Percentiles rank a stretch among this genome's conserved stretches.
Conservation (phyloP, 2,113 vertebrate species). For the Oreochromis aureus region DNA sequence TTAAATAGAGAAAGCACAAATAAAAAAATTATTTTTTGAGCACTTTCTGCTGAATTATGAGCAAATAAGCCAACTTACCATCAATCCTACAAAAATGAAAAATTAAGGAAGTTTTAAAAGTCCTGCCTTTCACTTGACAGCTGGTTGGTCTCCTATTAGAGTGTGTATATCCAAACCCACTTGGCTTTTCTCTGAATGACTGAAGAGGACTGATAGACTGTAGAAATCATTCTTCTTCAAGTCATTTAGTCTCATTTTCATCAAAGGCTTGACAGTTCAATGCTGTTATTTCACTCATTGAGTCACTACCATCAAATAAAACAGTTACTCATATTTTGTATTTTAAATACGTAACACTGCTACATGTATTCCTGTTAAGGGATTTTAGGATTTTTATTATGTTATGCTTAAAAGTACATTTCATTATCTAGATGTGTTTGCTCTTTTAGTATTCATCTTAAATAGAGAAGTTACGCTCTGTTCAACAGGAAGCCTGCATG, state of each 20-base stretch:
- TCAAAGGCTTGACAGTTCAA: neutral
- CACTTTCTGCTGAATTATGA: neutral
- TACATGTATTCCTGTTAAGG: neutral
- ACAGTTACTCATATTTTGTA: neutral
- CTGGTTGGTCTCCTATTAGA: neutral
- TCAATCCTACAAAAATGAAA: neutral
- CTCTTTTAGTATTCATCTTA: no score
- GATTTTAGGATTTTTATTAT: no score
- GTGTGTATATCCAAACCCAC: neutral
- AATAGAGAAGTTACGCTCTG: no score
- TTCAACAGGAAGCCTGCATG: no score
- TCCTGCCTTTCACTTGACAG: neutral
- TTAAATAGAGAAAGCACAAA: neutral
- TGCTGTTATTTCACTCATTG: neutral
- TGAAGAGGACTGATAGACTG: neutral
- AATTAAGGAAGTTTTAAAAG: neutral
- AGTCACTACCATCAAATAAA: neutral
- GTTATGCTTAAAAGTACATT: no score
- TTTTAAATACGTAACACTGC: neutral
- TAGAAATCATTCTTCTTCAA: neutral
- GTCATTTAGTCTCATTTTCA: neutral
- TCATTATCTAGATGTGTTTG: no score
- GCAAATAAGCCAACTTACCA: neutral
- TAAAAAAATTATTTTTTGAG: neutral
- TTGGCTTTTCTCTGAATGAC: neutral